Evolutionary conservation across 2,113 vertebrate genomes (phyloP).

Genomic region (Choloepus hoffmanni): DNA sequence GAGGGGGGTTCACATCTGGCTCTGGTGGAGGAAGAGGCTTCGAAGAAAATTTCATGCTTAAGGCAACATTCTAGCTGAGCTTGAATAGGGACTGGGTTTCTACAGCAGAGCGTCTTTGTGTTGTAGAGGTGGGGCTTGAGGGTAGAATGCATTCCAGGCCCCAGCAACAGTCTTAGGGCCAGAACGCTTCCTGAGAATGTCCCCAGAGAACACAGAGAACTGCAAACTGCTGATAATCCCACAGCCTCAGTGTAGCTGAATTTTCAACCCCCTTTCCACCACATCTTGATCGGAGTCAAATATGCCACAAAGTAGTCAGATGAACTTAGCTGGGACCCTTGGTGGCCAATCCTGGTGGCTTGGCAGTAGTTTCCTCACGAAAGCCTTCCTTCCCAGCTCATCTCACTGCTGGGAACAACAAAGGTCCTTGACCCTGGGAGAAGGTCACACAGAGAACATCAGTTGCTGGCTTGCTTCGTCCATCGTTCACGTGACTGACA

Average conservation of each 20-base stretch:
- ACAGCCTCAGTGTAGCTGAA: not conserved
- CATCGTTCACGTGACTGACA: slow-evolving; percentile 42
- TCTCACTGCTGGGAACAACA: slow-evolving; percentile 5
- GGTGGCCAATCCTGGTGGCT: slow-evolving; percentile 8
- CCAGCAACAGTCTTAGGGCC: slow-evolving; percentile 41
- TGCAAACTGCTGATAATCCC: slow-evolving; percentile 54
- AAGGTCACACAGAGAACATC: not conserved
- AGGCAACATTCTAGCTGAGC: slow-evolving; percentile 61
- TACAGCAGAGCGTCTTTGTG: slow-evolving; percentile 54
- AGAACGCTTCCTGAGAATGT: slow-evolving; percentile 58
- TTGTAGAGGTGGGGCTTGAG: slow-evolving; percentile 29
- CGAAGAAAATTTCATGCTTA: slow-evolving; percentile 61
- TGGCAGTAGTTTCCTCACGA: slow-evolving; percentile 21
- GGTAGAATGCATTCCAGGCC: slow-evolving; percentile 62
- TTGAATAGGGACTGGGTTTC: slow-evolving; percentile 68
- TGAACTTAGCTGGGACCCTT: too few relatives aligned
- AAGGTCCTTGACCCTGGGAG: slow-evolving; percentile 15
- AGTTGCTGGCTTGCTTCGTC: slow-evolving; percentile 45
- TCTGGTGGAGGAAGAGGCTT: slow-evolving; percentile 6
- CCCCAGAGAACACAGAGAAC: not conserved
- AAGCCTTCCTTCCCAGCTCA: slow-evolving; percentile 48
- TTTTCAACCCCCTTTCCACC: slow-evolving; percentile 26
- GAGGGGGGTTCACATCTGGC: slow-evolving; percentile 65
- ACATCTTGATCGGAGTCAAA: not conserved
- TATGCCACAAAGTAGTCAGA: not conserved